These are phyloP conservation scores for Penaeus indicus DNA, from an alignment of 1,140 invertebrate genomes.

Conservation along the genomic window DNA sequence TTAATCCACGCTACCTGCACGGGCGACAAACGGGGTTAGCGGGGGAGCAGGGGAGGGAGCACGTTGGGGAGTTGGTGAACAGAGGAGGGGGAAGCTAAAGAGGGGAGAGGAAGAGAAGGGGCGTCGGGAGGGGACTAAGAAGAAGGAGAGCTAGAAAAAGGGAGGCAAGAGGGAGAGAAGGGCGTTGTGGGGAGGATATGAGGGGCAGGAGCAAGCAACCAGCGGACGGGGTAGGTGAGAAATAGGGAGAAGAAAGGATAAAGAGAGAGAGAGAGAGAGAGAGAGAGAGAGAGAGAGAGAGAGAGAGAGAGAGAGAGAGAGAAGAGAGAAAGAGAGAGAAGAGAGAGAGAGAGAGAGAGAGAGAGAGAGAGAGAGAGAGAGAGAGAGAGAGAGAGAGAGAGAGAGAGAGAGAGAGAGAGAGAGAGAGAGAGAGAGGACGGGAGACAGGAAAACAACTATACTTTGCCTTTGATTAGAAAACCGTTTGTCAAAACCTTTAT, in stretches of 20 bases:
- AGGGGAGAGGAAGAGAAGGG: neutral
- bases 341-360: neutral
- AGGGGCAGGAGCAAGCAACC: neutral
- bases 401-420: neutral
- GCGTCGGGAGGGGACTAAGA: neutral
- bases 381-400: neutral
- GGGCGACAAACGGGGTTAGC: neutral
- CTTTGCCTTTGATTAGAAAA: too few relatives aligned
- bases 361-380: neutral
- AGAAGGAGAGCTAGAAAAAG: neutral
- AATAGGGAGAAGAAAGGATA: neutral
- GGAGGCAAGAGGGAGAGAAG: neutral
- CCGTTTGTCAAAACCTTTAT: too few relatives aligned
- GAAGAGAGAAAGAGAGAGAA: neutral
- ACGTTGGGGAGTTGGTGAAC: neutral
- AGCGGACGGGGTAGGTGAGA: neutral
- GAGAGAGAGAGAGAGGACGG: neutral
- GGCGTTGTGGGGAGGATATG: neutral
- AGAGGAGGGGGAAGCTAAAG: neutral
- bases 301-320: neutral
- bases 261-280: neutral
- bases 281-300: neutral
- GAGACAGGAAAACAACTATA: neutral
- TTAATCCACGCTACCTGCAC: constrained; percentile 91
- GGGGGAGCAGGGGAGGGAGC: neutral